These are phyloP conservation scores for Heliconius nattereri DNA, from an alignment of 1,140 invertebrate genomes.

Conservation along the genomic window DNA sequence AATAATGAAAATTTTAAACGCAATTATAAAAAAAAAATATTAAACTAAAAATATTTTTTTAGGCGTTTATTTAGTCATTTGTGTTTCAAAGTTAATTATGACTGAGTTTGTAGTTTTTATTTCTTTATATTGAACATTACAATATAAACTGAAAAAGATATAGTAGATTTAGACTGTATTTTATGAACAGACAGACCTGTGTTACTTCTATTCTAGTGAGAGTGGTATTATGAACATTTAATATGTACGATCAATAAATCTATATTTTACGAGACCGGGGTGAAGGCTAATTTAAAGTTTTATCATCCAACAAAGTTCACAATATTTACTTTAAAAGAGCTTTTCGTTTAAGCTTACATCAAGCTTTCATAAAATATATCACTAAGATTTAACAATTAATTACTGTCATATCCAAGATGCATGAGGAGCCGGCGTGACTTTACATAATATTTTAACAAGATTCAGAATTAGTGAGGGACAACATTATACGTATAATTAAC, in stretches of 20 bases:
- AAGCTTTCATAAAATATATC: not conserved
- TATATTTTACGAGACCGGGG: no score
- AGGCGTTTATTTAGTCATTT: no score
- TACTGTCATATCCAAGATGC: not conserved
- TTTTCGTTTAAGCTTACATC: not conserved
- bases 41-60: no score
- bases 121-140: no score
- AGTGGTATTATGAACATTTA: no score
- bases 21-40: not conserved
- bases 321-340: not conserved
- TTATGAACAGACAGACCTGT: no score
- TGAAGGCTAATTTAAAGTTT: not conserved
- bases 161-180: no score
- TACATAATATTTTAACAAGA: not conserved
- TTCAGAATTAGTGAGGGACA: not conserved
- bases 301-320: not conserved
- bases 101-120: no score
- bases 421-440: not conserved
- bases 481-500: not conserved
- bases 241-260: no score
- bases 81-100: no score
- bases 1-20: not conserved
- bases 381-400: constrained; percentile 4
- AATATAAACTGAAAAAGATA: no score
- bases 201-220: no score